Evolutionary conservation across 2,113 vertebrate genomes (phyloP).

Genomic region (Alethe diademata): DNA sequence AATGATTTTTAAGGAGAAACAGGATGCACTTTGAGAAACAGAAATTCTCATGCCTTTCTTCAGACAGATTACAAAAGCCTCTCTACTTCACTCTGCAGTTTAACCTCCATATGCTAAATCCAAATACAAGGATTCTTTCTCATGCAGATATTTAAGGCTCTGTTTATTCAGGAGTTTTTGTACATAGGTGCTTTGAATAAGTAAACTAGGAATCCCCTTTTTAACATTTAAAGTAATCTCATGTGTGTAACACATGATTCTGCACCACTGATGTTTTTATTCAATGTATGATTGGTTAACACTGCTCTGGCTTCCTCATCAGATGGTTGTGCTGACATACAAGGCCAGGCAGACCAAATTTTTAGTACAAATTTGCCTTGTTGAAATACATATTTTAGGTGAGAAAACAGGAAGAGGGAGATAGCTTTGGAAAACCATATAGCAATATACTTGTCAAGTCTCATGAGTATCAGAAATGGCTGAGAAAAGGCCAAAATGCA

Average conservation of each 20-base stretch:
- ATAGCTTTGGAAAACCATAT: not conserved
- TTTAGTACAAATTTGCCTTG: not conserved
- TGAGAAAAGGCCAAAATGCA: not conserved
- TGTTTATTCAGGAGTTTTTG: not conserved
- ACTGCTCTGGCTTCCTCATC: not conserved
- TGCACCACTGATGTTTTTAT: not conserved
- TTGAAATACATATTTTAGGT: not conserved
- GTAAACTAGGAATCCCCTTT: not conserved
- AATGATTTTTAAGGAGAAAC: not conserved
- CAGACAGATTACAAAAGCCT: not conserved
- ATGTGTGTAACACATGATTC: not conserved
- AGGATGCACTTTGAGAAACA: not conserved
- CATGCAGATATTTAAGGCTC: not conserved
- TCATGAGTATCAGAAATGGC: not conserved
- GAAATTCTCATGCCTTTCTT: not conserved
- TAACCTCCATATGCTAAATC: not conserved
- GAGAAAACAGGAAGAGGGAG: not conserved
- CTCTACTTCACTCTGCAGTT: not conserved
- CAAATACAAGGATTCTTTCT: not conserved
- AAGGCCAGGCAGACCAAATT: not conserved
- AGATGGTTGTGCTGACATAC: not conserved
- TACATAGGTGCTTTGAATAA: not conserved
- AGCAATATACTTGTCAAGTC: not conserved
- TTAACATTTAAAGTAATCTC: not conserved
- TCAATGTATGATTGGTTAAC: not conserved